Conservation (phyloP, 2,797 vertebrate genomes). For the Crenuchus spilurus region DNA sequence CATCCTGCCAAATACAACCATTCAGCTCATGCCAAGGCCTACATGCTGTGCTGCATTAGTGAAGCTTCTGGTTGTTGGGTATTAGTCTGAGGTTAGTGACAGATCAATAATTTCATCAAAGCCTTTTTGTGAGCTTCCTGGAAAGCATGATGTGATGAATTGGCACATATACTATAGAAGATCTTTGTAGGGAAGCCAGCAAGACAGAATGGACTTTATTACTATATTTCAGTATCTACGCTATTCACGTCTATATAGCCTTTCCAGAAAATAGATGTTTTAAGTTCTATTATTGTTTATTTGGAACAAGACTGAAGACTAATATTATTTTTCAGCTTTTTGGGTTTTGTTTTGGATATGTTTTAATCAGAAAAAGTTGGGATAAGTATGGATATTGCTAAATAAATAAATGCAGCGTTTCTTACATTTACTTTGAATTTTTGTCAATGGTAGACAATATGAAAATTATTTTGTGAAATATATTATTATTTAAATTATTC, state of each 20-base stretch:
- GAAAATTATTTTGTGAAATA: too few species aligned
- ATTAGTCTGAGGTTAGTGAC: constrained; percentile 17
- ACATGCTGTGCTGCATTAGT: constrained; percentile 1
- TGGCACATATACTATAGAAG: constrained; percentile 1
- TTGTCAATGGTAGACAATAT: too few species aligned
- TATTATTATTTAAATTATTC: too few species aligned
- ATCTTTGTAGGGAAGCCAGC: background rate
- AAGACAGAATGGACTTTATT: background rate
- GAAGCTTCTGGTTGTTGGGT: background rate
- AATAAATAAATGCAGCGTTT: too few species aligned
- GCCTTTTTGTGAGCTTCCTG: constrained; percentile 14
- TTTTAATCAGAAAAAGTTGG: too few species aligned
- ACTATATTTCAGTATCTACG: background rate
- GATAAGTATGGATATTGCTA: too few species aligned
- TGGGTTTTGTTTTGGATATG: background rate
- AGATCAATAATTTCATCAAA: constrained; percentile 45
- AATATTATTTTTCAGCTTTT: background rate
- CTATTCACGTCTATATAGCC: background rate
- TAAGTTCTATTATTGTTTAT: background rate
- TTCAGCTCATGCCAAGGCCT: background rate
- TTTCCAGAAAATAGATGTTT: too few species aligned
- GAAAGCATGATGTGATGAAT: constrained; percentile 9
- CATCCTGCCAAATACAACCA: constrained; percentile 24
- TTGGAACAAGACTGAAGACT: background rate
- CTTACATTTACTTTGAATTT: too few species aligned